Conservation (phyloP, 2,888 invertebrate genomes). For the Clitarchus hookeri region DNA sequence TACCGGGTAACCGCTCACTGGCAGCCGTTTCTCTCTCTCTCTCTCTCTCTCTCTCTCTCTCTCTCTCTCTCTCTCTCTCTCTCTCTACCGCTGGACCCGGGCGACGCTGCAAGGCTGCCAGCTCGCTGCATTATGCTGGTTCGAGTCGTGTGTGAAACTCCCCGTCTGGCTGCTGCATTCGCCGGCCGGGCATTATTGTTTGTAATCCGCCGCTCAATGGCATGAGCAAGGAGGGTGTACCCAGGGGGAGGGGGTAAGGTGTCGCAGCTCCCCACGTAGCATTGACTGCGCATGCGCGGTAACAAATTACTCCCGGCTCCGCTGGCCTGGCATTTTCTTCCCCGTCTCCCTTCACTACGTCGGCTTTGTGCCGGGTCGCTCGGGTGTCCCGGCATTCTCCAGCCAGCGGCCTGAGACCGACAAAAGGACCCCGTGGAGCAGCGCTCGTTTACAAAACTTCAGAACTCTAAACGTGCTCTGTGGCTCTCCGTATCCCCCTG, state of each 20-base stretch:
- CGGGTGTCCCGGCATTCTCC: background rate
- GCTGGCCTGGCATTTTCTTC: background rate
- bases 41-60: too few relatives aligned
- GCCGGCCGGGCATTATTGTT: background rate
- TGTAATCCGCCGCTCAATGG: background rate
- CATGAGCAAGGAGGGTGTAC: background rate
- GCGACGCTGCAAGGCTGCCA: too few relatives aligned
- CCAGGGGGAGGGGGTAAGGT: background rate
- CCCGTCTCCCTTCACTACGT: background rate
- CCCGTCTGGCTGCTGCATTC: too few relatives aligned
- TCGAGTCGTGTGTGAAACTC: background rate
- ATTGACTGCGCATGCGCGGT: background rate
- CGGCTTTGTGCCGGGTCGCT: background rate
- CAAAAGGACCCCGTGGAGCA: background rate
- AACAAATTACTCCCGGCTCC: background rate
- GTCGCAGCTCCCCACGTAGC: background rate
- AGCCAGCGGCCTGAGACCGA: background rate
- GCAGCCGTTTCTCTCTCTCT: too few relatives aligned
- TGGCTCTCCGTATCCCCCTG: too few relatives aligned
- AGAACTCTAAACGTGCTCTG: too few relatives aligned
- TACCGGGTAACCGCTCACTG: too few relatives aligned
- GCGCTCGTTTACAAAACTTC: too few relatives aligned
- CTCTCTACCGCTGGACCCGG: too few relatives aligned
- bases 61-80: too few relatives aligned
- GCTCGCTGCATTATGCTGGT: background rate